These are phyloP conservation scores for Seira sanloemensis DNA, from an alignment of 2,888 invertebrate species.

Conservation along the genomic window DNA sequence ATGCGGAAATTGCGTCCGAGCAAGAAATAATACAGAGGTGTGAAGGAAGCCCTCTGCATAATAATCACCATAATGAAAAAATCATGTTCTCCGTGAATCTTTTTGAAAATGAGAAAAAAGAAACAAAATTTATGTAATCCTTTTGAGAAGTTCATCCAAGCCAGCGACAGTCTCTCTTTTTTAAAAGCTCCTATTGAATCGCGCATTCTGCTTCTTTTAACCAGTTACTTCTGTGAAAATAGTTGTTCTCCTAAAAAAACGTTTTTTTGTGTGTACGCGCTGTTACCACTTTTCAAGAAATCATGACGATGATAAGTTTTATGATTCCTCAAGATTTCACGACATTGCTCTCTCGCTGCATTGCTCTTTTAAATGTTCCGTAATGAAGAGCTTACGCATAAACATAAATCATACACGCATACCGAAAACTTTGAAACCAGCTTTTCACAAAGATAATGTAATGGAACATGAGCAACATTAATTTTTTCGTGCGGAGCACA, in stretches of 20 bases:
- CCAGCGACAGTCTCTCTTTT: not conserved
- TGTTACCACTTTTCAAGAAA: not conserved
- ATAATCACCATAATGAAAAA: conserved; percentile 32
- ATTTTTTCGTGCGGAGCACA: not conserved
- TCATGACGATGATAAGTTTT: not conserved
- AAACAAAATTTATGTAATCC: no score
- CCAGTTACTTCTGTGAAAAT: not conserved
- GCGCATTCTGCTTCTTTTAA: no score
- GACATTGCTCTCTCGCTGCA: not conserved
- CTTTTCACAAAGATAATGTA: not conserved
- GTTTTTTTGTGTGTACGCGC: not conserved
- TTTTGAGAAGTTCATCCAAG: not conserved
- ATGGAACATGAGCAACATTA: not conserved
- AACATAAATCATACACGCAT: conserved; percentile 4
- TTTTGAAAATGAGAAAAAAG: not conserved
- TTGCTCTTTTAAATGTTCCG: not conserved
- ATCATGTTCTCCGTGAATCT: not conserved
- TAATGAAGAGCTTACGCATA: conserved; percentile 1
- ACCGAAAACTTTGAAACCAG: not conserved
- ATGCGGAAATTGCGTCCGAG: conserved; percentile 47
- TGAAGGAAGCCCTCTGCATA: conserved; percentile 27
- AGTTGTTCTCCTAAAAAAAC: not conserved
- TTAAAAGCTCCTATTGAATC: not conserved
- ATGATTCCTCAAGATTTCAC: not conserved
- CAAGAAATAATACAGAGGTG: conserved; percentile 20